Percentiles rank a stretch among this genome's conserved stretches.
These are phyloP conservation scores for Sminthurinus signatus DNA, from an alignment of 1,140 invertebrate genomes.

Conservation along the genomic window DNA sequence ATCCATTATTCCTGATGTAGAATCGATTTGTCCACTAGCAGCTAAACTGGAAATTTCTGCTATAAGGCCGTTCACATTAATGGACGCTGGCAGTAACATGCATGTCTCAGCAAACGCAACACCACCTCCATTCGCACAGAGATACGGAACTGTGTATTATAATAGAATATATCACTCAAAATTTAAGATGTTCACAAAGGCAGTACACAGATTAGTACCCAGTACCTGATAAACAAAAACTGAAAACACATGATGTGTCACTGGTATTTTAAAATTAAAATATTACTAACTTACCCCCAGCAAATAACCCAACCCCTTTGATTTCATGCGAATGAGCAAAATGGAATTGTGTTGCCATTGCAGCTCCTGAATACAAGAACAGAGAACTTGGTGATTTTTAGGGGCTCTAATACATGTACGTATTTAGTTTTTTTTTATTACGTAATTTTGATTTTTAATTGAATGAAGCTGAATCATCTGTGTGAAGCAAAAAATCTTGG, in stretches of 20 bases:
- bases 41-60: constrained; percentile 35
- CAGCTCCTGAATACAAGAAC: background rate
- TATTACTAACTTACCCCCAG: constrained; percentile 15
- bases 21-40: constrained; percentile 43
- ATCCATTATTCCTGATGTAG: constrained; percentile 42
- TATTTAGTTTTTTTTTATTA: too few species aligned
- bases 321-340: background rate
- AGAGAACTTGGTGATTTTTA: too few species aligned
- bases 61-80: constrained; percentile 40
- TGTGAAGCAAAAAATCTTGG: too few species aligned
- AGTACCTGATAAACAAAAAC: too few species aligned
- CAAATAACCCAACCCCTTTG: constrained; percentile 14
- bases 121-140: constrained; percentile 42
- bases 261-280: background rate
- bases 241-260: too few species aligned
- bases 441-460: too few species aligned
- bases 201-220: too few species aligned
- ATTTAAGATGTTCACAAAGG: too few species aligned
- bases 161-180: too few species aligned
- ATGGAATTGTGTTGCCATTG: constrained; percentile 19
- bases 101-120: constrained; percentile 39
- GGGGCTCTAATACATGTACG: too few species aligned
- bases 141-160: background rate
- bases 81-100: constrained; percentile 43
- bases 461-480: too few species aligned